Evolutionary conservation across 2,797 vertebrate genomes (phyloP), one percentile per base, ranked within the genome.

Genomic region (Mus minutoides): DNA sequence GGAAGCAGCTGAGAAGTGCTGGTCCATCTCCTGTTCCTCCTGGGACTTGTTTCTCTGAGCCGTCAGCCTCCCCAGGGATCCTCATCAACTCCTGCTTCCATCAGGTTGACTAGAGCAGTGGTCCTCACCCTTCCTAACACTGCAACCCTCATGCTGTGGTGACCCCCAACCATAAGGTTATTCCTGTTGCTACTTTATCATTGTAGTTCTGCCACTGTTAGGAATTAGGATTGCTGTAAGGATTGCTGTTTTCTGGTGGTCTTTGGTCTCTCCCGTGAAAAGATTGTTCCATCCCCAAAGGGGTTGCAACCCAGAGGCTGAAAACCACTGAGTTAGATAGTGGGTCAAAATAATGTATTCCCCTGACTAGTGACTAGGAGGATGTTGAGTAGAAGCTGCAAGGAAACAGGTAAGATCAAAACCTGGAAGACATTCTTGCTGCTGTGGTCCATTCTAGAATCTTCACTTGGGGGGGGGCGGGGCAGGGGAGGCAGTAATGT

Each of bases 401-500:
- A 80, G 46, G 46, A 87, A 29, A 43, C 54, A 78, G 73, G 73
- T 96, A 54, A 92, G 79, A 84, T 80, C 49, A 87, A 92, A 71
- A 46, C 67, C 54, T 34, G 21, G 56, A 90, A 92, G 96, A 43
- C 2, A 9, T 56, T 58, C 60, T 31, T 91, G 43, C 83, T 78
- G 46, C 14, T 9, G 2, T 14, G 94, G 84, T 64, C 8, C 60
- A 34, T 84, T 56, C 73, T 49, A 6, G 8, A 49, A 64, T n/a
- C 34, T 54, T 90, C 24, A 24, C 31, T 34, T 86, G 34, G 34
- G n/a, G 34, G 16, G 64, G 31, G 31, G 14, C 6, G 13, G 64
- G 64, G 34, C 16, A 19, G 67, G 34, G n/a, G n/a, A 71, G 34
- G 67, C 62, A 16, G 24, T 37, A 46, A 54, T 60, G 11, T 21